These are phyloP conservation scores for Mesocentrotus franciscanus DNA, from an alignment of 53 echinoderm and acorn worm genomes.

Conservation along the genomic window DNA sequence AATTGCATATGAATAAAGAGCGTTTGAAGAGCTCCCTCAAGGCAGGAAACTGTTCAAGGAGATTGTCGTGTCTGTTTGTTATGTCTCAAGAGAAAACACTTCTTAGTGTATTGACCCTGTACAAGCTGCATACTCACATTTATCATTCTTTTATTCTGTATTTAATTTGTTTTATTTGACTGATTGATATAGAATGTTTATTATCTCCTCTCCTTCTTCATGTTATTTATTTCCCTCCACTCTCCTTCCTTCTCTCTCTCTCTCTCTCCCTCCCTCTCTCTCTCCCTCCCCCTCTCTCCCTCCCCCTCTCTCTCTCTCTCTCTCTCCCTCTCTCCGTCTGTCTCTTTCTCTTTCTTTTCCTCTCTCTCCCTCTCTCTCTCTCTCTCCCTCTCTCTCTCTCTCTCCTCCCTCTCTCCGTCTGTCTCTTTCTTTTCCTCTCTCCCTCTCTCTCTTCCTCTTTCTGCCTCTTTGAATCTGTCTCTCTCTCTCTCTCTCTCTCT, in stretches of 20 bases:
- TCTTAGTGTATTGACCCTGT: conserved; percentile 13
- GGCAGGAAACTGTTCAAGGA: neutral
- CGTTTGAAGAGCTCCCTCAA: neutral
- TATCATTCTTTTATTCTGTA: neutral
- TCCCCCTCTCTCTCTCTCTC: neutral
- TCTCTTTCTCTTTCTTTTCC: neutral
- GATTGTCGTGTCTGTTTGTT: neutral
- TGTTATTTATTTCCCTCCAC: neutral
- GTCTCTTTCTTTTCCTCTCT: too few relatives aligned
- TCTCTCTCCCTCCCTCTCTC: neutral
- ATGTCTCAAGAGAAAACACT: neutral
- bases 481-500: neutral
- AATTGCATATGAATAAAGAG: neutral
- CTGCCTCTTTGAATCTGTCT: too few relatives aligned
- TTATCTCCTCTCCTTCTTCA: neutral
- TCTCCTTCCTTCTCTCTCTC: neutral
- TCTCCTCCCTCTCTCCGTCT: neutral
- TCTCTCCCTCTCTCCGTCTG: neutral
- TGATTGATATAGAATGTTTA: neutral
- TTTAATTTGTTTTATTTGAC: neutral
- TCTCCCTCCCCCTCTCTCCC: neutral
- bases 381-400: too few relatives aligned
- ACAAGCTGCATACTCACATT: neutral
- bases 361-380: neutral
- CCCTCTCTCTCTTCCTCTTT: neutral